Evolutionary conservation across 1,140 invertebrate species (phyloP).

Genomic region (Asobara japonica): DNA sequence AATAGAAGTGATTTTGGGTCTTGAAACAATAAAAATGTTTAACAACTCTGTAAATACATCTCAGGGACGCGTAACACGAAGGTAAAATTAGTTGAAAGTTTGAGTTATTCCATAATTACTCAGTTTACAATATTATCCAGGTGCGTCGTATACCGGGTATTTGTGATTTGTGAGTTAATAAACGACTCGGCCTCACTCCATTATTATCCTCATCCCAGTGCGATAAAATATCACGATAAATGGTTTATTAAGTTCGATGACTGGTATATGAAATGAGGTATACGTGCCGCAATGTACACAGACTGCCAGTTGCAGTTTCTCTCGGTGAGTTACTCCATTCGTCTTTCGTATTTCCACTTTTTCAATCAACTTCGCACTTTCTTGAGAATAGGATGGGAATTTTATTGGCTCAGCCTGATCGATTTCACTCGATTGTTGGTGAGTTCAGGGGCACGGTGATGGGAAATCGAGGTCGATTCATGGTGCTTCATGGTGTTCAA

Average conservation of each 20-base stretch:
- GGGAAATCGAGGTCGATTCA: slow-evolving; percentile 11
- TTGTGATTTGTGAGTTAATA: slow-evolving; percentile 9
- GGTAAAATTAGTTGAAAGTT: not conserved
- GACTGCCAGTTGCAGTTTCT: not conserved
- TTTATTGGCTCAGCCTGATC: not conserved
- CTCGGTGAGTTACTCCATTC: not conserved
- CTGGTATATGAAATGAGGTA: not conserved
- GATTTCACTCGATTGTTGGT: not conserved
- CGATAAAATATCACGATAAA: slow-evolving; percentile 9
- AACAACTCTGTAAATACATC: not conserved
- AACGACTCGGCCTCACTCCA: not conserved
- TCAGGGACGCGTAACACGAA: not conserved
- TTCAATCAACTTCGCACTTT: slow-evolving; percentile 9
- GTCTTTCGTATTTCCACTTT: not conserved
- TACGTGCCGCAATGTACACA: not conserved
- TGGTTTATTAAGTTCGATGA: slow-evolving; percentile 15
- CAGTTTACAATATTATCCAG: not conserved
- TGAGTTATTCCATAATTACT: slow-evolving; percentile 4
- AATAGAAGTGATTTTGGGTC: not conserved
- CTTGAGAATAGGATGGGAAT: not conserved
- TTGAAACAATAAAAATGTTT: not conserved
- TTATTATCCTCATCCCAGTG: slow-evolving; percentile 1
- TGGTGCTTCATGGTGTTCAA: not conserved
- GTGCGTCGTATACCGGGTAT: not conserved
- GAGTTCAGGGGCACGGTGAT: not conserved